Evolutionary conservation across 2,888 invertebrate species (phyloP), one percentile per base, ranked within the genome.

Genomic region (Phalangium opilio): DNA sequence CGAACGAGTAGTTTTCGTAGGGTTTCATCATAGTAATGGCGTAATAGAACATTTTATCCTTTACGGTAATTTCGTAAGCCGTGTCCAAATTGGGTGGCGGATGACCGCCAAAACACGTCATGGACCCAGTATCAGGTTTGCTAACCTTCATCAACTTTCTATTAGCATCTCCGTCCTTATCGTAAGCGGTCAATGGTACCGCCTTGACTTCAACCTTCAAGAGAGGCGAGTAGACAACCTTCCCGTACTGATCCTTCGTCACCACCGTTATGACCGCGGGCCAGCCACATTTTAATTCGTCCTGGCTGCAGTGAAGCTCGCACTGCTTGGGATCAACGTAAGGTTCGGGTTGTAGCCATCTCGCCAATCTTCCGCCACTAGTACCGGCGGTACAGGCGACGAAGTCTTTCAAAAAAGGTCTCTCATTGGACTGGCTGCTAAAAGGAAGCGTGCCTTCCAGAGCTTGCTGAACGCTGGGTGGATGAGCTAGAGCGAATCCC

Each of bases 1-100:
- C 96, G 66, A 95, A 91, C 0, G 91, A 91, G 63, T 83, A 91
- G 64, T 84, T 83, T 61, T 85, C 83, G 67, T 82, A 91, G 0
- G 79, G 78, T 74, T 86, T 86, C 90, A 95, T 93, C 66, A 91
- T 84, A 12, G 86, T 85, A 56, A 96, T 90, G 21, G 91, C 82
- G 67, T 90, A 84, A 69, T 89, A 96, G 62, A 83, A 79, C 79
- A 86, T 86, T 66, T 82, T 85, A 60, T 93, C 90, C 60, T 81
- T 80, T 43, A 83, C 73, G 0, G 87, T 86, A 1, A 86, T 79
- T 65, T 87, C 83, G 68, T 87, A 93, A 0, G 79, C 75, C 14
- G 75, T 72, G 57, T 81, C 79, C 17, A 82, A 70, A 4, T 76
- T 69, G 8, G 77, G 79, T 41, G 75, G 73, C 1, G 77, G 74